phyloP scores from a whole-genome alignment of 2,888 invertebrate genomes.

The Quadriops clusia region DNA sequence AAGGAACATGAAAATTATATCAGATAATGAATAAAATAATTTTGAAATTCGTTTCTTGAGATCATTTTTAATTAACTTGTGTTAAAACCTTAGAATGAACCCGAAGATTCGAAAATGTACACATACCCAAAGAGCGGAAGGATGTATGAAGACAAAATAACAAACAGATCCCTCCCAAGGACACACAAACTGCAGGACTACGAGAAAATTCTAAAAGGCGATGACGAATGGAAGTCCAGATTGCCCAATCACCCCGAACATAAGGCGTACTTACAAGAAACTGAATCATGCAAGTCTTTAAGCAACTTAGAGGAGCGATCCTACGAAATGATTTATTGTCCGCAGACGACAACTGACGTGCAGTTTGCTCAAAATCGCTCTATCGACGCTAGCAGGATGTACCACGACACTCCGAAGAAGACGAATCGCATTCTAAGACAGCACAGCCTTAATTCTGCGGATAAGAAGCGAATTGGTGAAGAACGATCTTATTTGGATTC shows the following conservation, averaged over 20 bases:
- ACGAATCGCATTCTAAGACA: constrained; percentile 27
- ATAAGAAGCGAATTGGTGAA: constrained; percentile 33
- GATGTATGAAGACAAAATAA: constrained; percentile 22
- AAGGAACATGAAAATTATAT: no score
- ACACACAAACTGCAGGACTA: constrained; percentile 27
- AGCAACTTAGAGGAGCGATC: constrained; percentile 24
- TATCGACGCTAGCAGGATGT: constrained; percentile 14
- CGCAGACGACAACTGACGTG: constrained; percentile 30
- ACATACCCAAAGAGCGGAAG: constrained; percentile 28
- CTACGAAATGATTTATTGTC: constrained; percentile 34
- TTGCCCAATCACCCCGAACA: no score
- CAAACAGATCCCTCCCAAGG: constrained; percentile 31
- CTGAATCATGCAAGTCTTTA: constrained; percentile 17
- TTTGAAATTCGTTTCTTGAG: no score
- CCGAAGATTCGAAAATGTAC: no score
- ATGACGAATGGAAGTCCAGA: constrained; percentile 11
- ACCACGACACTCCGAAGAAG: constrained; percentile 5
- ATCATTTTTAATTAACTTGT: no score
- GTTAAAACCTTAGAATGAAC: no score
- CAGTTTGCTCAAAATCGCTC: constrained; percentile 33
- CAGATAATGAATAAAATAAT: no score
- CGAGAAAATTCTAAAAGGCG: constrained; percentile 14
- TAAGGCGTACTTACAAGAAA: no score
- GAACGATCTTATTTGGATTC: constrained; percentile 46
- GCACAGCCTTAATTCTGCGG: constrained; percentile 27